Base-by-base conservation (phyloP, 1,140 invertebrate genomes). In the Eriosoma lanigerum region DNA sequence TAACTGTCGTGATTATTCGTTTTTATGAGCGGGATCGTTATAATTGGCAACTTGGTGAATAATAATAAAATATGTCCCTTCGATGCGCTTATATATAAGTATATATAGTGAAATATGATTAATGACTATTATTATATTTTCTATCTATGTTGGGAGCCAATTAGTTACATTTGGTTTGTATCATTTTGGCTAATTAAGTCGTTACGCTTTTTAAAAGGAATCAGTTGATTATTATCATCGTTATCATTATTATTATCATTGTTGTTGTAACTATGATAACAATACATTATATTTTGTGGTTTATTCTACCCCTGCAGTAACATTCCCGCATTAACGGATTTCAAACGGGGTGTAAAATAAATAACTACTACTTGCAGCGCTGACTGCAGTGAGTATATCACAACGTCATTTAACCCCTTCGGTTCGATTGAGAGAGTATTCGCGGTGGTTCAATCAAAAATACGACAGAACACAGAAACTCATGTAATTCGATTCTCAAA, bases 401-500 rank as follows among this genome's bases (percentile, higher is more conserved):
- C 26, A 62, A 17, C 19, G 26, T 19, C 32, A 62, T 32, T 38
- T 32, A n/a, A 68, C 64, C 64, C 64, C 21, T 68, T 68, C n/a
- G 64, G 62, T 66, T 66, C 64, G 64, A 24, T 44, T 38, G 64
- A 6, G 26, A 10, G 54, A 58, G 10, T 19, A 44, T 32, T n/a
- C n/a, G 21, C 9, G 29, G 19, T 3, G 29, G 17, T 29, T 13
- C 29, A 44, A 68, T 46, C 64, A 38, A 46, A 68, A 8, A 68
- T n/a, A 26, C 48, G 66, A 21, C 66, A 17, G 26, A n/a, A n/a
- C n/a, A n/a, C n/a, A n/a, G n/a, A 62, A 29, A 26, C 19, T 38
- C n/a, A n/a, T 3, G 68, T 50, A 72, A 72, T 72, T 26, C 48
- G 48, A 72, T 46, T 26, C 68, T 72, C 68, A 72, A 72, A 72